Percentiles rank a stretch among this genome's conserved stretches.
Evolutionary conservation across 2,113 vertebrate genomes (phyloP).

Genomic region (Lepus timidus): DNA sequence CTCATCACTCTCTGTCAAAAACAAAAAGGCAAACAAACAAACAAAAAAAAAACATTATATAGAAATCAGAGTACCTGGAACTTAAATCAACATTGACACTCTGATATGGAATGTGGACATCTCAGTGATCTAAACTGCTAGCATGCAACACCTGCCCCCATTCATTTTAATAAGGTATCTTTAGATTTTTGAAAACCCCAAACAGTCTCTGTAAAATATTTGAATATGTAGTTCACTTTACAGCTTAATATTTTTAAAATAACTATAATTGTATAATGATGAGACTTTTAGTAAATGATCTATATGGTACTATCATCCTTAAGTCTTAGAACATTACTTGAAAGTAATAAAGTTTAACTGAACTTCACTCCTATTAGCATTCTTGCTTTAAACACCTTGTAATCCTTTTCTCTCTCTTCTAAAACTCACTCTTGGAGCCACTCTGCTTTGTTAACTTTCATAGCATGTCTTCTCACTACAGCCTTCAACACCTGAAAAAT

Average conservation of each 20-base stretch:
- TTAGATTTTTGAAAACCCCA: not conserved
- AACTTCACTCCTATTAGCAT: slow-evolving; percentile 65
- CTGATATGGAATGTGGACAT: no score
- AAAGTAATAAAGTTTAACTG: slow-evolving; percentile 81
- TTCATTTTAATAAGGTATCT: slow-evolving; percentile 30
- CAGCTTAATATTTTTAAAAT: not conserved
- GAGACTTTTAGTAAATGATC: not conserved
- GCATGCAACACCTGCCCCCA: no score
- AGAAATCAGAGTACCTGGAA: no score
- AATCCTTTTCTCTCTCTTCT: slow-evolving; percentile 73
- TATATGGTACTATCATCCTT: slow-evolving; percentile 1
- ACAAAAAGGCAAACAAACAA: no score
- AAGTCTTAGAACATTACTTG: slow-evolving; percentile 34
- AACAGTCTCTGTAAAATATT: not conserved
- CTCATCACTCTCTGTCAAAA: no score
- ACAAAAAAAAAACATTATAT: no score
- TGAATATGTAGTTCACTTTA: slow-evolving; percentile 41
- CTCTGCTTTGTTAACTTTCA: slow-evolving; percentile 92
- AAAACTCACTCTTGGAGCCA: slow-evolving; percentile 85
- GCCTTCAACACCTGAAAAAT: slow-evolving; percentile 96
- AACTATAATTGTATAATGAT: not conserved
- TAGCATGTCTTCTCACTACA: slow-evolving; percentile 89
- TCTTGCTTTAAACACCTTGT: slow-evolving; percentile 76
- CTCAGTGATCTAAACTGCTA: no score
- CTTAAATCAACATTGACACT: no score